Evolutionary conservation across 2,888 invertebrate species (phyloP).

Genomic region (Ligdia adustata): DNA sequence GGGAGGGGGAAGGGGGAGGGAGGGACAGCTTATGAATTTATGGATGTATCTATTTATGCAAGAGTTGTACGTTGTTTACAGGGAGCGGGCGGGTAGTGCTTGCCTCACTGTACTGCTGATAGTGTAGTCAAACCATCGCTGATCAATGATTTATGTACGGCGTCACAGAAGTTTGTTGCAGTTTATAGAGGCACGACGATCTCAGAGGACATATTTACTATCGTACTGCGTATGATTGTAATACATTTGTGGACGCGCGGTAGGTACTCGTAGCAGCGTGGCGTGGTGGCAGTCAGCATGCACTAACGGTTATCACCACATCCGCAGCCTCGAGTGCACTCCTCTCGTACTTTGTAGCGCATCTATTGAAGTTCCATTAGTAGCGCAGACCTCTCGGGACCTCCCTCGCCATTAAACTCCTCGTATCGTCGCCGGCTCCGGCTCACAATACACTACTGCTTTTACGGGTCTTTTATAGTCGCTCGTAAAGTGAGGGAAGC

Average conservation of each 20-base stretch:
- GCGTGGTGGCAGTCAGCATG: too few species aligned
- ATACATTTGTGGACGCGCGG: neutral
- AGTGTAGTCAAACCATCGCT: too few species aligned
- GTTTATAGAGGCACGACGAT: too few species aligned
- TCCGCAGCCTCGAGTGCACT: too few species aligned
- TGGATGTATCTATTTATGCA: slow-evolving; percentile 1
- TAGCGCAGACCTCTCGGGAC: slow-evolving; percentile 28
- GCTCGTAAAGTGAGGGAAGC: slow-evolving; percentile 17
- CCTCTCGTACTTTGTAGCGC: too few species aligned
- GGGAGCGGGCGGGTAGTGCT: neutral
- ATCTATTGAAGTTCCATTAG: slow-evolving; percentile 37
- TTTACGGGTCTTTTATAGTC: slow-evolving; percentile 19
- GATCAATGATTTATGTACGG: slow-evolving; percentile 13
- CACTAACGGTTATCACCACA: too few species aligned
- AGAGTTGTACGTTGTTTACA: slow-evolving; percentile 3
- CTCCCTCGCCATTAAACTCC: slow-evolving; percentile 15
- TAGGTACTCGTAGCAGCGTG: neutral
- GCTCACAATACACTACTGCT: slow-evolving; percentile 12
- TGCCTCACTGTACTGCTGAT: slow-evolving; percentile 5
- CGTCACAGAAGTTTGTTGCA: neutral
- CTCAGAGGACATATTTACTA: too few species aligned
- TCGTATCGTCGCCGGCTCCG: slow-evolving; percentile 9
- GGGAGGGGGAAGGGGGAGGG: slow-evolving; percentile 12
- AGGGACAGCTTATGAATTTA: slow-evolving; percentile 10
- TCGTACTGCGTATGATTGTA: too few species aligned